phyloP scores from a whole-genome alignment of 2,888 invertebrate species.

The Andrena marginata region DNA sequence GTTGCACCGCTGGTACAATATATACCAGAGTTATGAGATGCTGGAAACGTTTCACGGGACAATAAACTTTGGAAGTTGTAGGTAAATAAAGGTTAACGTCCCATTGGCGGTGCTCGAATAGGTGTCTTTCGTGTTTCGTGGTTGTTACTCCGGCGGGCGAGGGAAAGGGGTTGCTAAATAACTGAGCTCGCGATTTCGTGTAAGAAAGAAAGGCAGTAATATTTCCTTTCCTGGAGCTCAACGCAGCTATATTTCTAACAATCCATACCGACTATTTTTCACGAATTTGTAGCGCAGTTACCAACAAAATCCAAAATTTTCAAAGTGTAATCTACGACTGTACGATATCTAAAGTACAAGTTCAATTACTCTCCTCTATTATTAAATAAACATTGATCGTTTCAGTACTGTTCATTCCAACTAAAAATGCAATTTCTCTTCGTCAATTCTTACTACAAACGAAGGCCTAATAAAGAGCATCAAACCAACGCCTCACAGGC shows the following conservation, averaged over 20 bases:
- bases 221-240: background rate
- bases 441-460: too few relatives aligned
- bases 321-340: too few relatives aligned
- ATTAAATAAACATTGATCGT: too few relatives aligned
- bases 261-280: too few relatives aligned
- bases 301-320: too few relatives aligned
- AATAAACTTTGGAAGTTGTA: conserved; percentile 53
- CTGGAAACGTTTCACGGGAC: conserved; percentile 35
- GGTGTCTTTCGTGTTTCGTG: conserved; percentile 36
- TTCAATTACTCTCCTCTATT: too few relatives aligned
- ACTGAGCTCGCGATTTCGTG: conserved; percentile 23
- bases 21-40: conserved; percentile 1
- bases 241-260: background rate
- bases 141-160: conserved; percentile 27
- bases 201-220: conserved; percentile 5
- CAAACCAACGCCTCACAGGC: too few relatives aligned
- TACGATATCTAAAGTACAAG: too few relatives aligned
- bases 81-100: conserved; percentile 42
- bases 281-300: too few relatives aligned
- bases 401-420: too few relatives aligned
- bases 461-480: too few relatives aligned
- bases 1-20: background rate
- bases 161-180: conserved; percentile 26
- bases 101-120: conserved; percentile 10
- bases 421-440: too few relatives aligned